phyloP scores from a whole-genome alignment of 2,113 vertebrate genomes.

The Melanerpes formicivorus region DNA sequence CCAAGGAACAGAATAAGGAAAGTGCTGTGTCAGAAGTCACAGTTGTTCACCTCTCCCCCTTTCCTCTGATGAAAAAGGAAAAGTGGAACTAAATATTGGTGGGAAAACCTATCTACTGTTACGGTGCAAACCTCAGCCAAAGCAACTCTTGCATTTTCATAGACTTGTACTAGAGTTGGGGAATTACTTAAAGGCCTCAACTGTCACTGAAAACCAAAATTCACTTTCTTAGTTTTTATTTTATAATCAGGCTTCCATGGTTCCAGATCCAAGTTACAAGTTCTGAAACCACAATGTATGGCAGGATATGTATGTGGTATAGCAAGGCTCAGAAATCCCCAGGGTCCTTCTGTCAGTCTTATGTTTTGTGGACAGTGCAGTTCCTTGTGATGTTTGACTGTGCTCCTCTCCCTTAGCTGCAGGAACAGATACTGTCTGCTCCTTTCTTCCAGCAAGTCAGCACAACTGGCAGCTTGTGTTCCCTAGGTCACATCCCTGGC shows the following conservation, averaged over 20 bases:
- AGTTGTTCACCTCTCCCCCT: neutral
- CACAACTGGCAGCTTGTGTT: neutral
- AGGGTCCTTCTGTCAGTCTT: neutral
- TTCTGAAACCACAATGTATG: neutral
- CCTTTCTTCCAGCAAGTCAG: neutral
- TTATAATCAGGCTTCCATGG: neutral
- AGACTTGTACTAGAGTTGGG: neutral
- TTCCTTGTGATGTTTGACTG: neutral
- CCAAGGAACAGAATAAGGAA: neutral
- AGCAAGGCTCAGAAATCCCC: neutral
- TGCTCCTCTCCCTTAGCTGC: neutral
- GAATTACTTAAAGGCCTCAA: neutral
- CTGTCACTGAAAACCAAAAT: neutral
- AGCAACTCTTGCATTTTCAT: neutral
- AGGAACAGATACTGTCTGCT: neutral
- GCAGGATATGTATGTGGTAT: neutral
- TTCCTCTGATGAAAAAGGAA: neutral
- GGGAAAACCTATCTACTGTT: neutral
- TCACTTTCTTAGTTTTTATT: neutral
- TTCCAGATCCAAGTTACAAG: neutral
- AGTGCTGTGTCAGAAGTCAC: neutral
- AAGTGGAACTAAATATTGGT: neutral
- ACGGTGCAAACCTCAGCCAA: neutral
- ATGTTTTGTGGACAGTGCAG: neutral
- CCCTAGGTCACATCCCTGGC: neutral